Evolutionary conservation across 2,113 vertebrate genomes (phyloP), one percentile per base, ranked within the genome.

Genomic region (Ammodramus savannarum): DNA sequence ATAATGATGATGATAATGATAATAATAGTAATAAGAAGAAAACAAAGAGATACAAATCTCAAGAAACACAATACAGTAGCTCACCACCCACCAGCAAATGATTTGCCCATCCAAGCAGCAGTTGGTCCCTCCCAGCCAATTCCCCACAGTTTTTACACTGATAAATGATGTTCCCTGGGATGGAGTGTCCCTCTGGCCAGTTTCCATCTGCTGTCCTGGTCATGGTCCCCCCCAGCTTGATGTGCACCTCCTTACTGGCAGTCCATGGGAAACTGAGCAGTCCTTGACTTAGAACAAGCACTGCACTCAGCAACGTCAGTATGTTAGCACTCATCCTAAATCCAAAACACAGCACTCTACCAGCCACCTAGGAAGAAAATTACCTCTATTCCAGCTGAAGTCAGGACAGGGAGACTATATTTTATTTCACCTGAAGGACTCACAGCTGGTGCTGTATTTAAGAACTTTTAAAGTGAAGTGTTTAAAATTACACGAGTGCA

Each of bases 211-310:
- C n/a, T 34, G 29, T 52, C 23, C 77, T 44, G 38, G 77, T 19
- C n/a, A 6, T 15, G 16, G 11, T 39, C 3, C 4, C 5, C 32
- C 1, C 1, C 26, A 54, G 4, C 2, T 41, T 31, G 20, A 18
- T 34, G 46, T 68, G 29, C n/a, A 13, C 25, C 26, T 67, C 11
- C 20, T 39, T 7, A 11, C 13, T 10, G 46, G 22, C n/a, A 46
- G n/a, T 34, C 38, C n/a, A 13, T 10, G 71, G 39, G 25, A 61
- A 68, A 48, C 25, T 9, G 46, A 46, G 78, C 29, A 62, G 34
- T 22, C 34, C 31, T 27, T 8, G 34, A 34, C 29, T 61, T 18
- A 18, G 46, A 76, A 21, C 3, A 68, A 48, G 39, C 16, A 15
- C 29, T 7, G 25, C 39, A 15, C 54, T 34, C 62, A 68, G 54